Conservation (phyloP, 64 coral and sea anemone genomes). For the Actinia equina region DNA sequence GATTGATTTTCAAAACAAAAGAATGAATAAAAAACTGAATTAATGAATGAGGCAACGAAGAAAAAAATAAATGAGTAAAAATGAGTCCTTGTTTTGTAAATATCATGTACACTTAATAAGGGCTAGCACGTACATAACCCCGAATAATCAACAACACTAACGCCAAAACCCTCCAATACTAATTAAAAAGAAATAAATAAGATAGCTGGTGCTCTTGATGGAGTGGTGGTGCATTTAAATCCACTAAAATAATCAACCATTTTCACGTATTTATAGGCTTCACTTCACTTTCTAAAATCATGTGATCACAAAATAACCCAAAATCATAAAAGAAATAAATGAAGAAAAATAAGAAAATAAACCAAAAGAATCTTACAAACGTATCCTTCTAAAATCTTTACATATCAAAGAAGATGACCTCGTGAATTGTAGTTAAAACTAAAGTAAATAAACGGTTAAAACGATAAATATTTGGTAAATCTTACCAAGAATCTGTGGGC, state of each 20-base stretch:
- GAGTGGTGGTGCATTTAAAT: background rate
- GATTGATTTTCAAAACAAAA: no score
- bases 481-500: conserved; percentile 64
- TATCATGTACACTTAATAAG: no score
- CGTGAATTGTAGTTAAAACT: background rate
- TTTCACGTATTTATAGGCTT: background rate
- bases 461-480: background rate
- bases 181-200: no score
- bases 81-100: no score
- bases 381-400: background rate
- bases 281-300: conserved; percentile 1
- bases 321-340: background rate
- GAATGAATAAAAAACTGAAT: background rate
- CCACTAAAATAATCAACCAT: background rate
- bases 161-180: no score
- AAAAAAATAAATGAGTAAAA: background rate
- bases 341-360: background rate
- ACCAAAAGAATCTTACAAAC: background rate
- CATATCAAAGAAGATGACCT: background rate
- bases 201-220: background rate
- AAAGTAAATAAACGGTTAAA: background rate
- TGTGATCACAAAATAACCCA: background rate
- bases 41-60: background rate
- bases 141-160: no score
- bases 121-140: no score